Base-by-base conservation (phyloP, 2,797 vertebrate genomes). In the Tauraco hartlaubi region DNA sequence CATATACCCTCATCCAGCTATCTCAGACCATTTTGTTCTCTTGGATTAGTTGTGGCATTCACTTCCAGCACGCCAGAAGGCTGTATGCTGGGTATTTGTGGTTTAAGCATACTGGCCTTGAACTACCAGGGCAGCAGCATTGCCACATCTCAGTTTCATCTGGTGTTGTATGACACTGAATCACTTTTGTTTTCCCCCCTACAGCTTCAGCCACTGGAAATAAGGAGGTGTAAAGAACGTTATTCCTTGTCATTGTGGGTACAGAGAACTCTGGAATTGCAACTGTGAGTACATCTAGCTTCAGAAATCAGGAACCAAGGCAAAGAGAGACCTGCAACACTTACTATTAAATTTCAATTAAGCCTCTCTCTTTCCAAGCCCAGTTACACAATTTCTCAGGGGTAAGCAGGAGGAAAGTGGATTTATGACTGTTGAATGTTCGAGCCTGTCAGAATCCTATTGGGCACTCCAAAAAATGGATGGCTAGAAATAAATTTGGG, bases 261-360 rank as follows among this genome's bases (percentile, higher is more conserved):
- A 54, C 62, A 55, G 89, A 90, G 77, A 83, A 68, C 26, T 39
- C 54, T 85, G 66, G 25, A 85, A 94, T 43, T 31, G 58, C 2
- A 6, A 35, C 85, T 19, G 39, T 56, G 88, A 79, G n/a, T 63
- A 78, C 15, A n/a, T 17, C 13, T 37, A 86, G 8, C 62, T 90
- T 91, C 21, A 49, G 22, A 93, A 88, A 73, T 28, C 66, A 79
- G 41, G 28, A 81, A 76, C 35, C 1, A 8, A 88, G 92, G 10
- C 59, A 87, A 95, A 90, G 55, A 73, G 54, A 94, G 63, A 11
- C 1, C 1, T 35, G 21, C 13, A 31, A 51, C 29, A 49, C 78
- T 85, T 95, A 76, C 69, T 78, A 80, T 85, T 82, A 91, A 64
- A 64, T 96, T 90, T 81, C 61, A 85, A n/a, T 46, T 83, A 90